A percentile compares a stretch with the other conserved stretches of the same genome.
These are phyloP conservation scores for Trachelus troglodyta DNA, from an alignment of 2,888 invertebrate species.

Conservation along the genomic window DNA sequence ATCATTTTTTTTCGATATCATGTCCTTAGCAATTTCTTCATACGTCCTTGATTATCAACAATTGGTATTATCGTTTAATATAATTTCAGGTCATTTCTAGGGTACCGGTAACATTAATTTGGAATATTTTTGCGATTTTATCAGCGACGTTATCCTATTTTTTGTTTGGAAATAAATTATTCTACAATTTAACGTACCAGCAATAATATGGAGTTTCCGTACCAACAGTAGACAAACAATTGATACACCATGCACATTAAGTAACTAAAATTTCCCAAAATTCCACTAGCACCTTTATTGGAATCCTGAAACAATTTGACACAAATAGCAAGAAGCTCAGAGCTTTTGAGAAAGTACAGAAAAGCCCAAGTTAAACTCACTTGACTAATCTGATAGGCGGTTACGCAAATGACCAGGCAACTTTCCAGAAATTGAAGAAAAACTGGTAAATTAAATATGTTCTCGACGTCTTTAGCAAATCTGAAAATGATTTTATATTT, in stretches of 20 bases:
- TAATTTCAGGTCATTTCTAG: too few relatives aligned
- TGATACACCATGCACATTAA: not conserved
- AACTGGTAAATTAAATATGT: not conserved
- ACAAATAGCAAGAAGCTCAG: too few relatives aligned
- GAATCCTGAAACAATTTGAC: not conserved
- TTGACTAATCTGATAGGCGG: not conserved
- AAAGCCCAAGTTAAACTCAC: not conserved
- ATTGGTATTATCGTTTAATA: too few relatives aligned
- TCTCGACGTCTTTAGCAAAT: not conserved
- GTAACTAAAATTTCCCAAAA: not conserved
- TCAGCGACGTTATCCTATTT: too few relatives aligned
- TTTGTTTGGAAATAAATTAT: too few relatives aligned
- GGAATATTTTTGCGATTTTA: too few relatives aligned
- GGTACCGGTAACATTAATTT: too few relatives aligned
- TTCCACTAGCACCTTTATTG: too few relatives aligned
- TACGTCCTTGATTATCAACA: too few relatives aligned
- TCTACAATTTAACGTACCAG: not conserved
- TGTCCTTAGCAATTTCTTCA: too few relatives aligned
- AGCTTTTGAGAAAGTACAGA: too few relatives aligned
- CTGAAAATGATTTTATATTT: not conserved
- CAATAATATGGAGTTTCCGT: not conserved
- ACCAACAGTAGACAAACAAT: not conserved
- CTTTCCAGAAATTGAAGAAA: conserved; percentile 1
- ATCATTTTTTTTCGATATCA: too few relatives aligned
- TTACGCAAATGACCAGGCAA: not conserved